Conservation (phyloP, 2,888 invertebrate genomes). For the Thereva unica region DNA sequence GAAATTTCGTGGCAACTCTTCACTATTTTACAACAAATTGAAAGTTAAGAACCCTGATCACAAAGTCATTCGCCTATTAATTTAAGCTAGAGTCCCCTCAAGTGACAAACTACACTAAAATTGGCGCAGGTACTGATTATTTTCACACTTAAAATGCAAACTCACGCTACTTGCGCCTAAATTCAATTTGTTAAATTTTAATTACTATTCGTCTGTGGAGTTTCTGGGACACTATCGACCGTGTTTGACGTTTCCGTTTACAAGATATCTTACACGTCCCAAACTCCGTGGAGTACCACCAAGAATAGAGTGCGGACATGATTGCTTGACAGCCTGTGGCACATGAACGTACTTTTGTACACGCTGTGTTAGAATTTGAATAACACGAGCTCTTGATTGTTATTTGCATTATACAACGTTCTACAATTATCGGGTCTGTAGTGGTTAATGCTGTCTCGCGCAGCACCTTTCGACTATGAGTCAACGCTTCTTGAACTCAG, state of each 20-base stretch:
- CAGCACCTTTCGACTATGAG: background rate
- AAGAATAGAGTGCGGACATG: constrained; percentile 9
- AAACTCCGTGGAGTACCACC: background rate
- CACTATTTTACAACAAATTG: too few relatives aligned
- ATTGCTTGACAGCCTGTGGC: constrained; percentile 31
- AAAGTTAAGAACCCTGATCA: too few relatives aligned
- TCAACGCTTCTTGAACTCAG: background rate
- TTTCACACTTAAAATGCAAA: constrained; percentile 10
- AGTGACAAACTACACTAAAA: too few relatives aligned
- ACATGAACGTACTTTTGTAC: constrained; percentile 30
- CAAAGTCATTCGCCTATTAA: too few relatives aligned
- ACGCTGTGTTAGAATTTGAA: constrained; percentile 34
- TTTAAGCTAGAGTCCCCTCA: too few relatives aligned
- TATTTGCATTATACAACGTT: constrained; percentile 33
- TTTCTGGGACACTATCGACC: constrained; percentile 31
- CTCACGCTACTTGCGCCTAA: constrained; percentile 19
- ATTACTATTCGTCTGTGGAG: constrained; percentile 31
- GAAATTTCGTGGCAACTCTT: too few relatives aligned
- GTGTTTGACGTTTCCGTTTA: constrained; percentile 34
- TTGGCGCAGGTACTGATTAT: too few relatives aligned
- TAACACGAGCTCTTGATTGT: constrained; percentile 34
- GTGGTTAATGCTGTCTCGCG: constrained; percentile 15
- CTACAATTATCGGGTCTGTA: constrained; percentile 28
- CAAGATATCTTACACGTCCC: constrained; percentile 24
- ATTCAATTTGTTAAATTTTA: constrained; percentile 32